Evolutionary conservation across 2,797 vertebrate species (phyloP).

Genomic region (Micrastur ruficollis): DNA sequence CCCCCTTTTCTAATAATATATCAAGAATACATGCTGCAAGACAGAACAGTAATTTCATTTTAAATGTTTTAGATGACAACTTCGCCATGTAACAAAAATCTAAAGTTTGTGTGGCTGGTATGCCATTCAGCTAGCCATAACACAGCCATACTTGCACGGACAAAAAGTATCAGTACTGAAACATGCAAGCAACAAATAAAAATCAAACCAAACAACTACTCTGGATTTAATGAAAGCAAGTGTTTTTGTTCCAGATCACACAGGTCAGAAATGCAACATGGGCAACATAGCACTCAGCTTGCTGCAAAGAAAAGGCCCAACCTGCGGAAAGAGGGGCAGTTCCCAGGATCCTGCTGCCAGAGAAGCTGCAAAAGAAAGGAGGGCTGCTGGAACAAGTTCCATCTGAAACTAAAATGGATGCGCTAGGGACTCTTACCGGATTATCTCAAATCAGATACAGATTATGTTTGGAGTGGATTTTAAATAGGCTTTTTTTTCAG

Average conservation of each 20-base stretch:
- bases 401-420: neutral
- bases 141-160: neutral
- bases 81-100: neutral
- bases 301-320: neutral
- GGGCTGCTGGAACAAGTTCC: neutral
- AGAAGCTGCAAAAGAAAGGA: slow-evolving; percentile 5
- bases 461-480: neutral
- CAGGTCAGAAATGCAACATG: neutral
- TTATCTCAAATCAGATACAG: neutral
- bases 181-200: neutral
- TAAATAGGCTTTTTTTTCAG: neutral
- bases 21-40: neutral
- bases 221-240: neutral
- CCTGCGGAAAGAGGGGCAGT: neutral
- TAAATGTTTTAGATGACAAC: neutral
- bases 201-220: neutral
- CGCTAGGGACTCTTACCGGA: accelerated
- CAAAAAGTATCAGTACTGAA: neutral
- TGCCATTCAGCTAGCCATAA: neutral
- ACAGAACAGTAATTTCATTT: neutral
- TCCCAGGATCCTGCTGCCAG: neutral
- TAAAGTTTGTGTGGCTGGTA: neutral
- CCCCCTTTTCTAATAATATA: neutral
- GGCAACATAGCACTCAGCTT: neutral
- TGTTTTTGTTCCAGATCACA: neutral